Base-by-base conservation (phyloP, 2,113 vertebrate genomes). In the Zosterops borbonicus region DNA sequence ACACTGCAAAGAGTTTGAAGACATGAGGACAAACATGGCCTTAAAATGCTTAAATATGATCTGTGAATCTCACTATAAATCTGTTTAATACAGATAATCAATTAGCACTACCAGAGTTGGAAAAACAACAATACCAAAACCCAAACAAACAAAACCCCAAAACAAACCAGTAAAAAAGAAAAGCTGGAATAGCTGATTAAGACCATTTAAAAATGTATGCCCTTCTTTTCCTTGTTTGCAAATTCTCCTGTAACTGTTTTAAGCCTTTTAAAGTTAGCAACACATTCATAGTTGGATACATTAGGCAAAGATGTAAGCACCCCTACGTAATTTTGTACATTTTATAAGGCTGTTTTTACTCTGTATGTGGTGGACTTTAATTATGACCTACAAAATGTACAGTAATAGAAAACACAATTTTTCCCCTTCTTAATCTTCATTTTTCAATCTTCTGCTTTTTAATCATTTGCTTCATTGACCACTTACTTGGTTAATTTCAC, bases 401-500 rank as follows among this genome's bases (percentile, higher is more conserved):
- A 92, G 78, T 70, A 93, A 83, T 90, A 90, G 79, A 82, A 96
- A 96, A 95, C 23, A 50, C 37, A 89, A 15, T 96, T 97, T 94
- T 96, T 96, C 60, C 65, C 81, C 64, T 84, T 90, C 77, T 96
- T 90, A 95, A 95, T 95, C 90, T 95, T 95, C n/a, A 92, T 95
- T 97, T 96, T 95, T 95, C 85, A 94, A 93, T 96, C 94, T 76
- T 93, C 94, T 95, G 82, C 90, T 95, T 95, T 96, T 97, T 97
- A 97, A 97, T 97, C 95, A 97, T 97, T 95, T 97, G 96, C 96
- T 97, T 97, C 96, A 96, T 89, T 97, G 96, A 95, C 86, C 94
- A 94, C 92, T 97, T 96, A 97, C 87, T 95, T 96, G 92, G 92
- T 95, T 97, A 97, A 97, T 97, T 97, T 97, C 94, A 91, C 90